phyloP scores from a whole-genome alignment of 2,113 vertebrate species.

The Nasalis larvatus region DNA sequence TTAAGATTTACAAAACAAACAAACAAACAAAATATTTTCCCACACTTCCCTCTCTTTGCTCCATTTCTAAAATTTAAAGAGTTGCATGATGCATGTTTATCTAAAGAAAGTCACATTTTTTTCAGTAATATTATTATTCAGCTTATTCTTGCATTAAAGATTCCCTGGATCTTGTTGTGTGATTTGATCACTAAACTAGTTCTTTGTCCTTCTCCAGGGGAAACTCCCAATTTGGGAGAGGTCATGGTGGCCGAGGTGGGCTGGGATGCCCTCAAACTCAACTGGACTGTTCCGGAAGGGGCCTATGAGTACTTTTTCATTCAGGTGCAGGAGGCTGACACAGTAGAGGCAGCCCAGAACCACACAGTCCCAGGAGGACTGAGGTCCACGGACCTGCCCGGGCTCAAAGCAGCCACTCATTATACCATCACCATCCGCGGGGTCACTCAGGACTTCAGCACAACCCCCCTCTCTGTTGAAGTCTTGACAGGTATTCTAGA shows the following conservation, averaged over 20 bases:
- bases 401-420: slow-evolving; percentile 88
- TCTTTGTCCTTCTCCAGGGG: slow-evolving; percentile 90
- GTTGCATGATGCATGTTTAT: not conserved
- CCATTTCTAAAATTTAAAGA: not conserved
- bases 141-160: not conserved
- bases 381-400: slow-evolving; percentile 84
- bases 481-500: slow-evolving; percentile 87
- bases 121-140: not conserved
- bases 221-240: slow-evolving; percentile 89
- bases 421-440: slow-evolving; percentile 90
- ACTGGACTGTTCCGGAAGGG: slow-evolving; percentile 89
- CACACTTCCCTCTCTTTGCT: not conserved
- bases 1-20: not conserved
- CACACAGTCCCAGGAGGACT: slow-evolving; percentile 86
- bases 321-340: slow-evolving; percentile 89
- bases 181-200: slow-evolving; percentile 63
- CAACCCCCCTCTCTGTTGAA: slow-evolving; percentile 87
- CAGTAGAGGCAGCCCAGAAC: slow-evolving; percentile 78
- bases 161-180: not conserved
- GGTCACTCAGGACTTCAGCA: slow-evolving; percentile 84
- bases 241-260: slow-evolving; percentile 87
- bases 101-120: not conserved
- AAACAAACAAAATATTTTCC: not conserved
- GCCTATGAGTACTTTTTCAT: slow-evolving; percentile 91
- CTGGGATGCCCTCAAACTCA: slow-evolving; percentile 94